These are phyloP conservation scores for Pyrrhia umbra DNA, from an alignment of 2,888 invertebrate genomes.

Conservation along the genomic window DNA sequence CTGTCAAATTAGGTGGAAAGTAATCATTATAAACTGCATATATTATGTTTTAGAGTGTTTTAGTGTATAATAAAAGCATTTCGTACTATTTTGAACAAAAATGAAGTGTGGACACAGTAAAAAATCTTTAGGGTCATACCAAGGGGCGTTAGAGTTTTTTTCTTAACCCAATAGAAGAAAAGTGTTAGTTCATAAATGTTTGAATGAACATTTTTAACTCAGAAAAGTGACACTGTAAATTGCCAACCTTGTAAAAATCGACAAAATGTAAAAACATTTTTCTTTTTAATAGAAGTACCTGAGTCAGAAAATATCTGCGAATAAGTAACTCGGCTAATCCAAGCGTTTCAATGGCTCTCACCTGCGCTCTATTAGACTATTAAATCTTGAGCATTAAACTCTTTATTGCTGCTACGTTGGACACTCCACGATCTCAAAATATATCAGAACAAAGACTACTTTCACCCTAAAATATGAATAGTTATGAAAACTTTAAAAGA, in stretches of 20 bases:
- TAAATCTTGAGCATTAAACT: conserved; percentile 36
- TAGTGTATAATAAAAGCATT: no score
- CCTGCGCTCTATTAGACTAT: conserved; percentile 45
- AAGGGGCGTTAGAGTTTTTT: no score
- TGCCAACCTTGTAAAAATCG: neutral
- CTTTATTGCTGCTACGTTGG: conserved; percentile 35
- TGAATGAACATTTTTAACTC: neutral
- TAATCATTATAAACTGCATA: no score
- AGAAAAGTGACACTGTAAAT: neutral
- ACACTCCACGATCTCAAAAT: conserved; percentile 16
- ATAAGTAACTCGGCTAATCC: conserved; percentile 21
- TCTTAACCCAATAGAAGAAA: no score
- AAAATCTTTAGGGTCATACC: no score
- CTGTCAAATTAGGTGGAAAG: no score
- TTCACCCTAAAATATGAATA: conserved; percentile 6
- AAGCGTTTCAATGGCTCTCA: conserved; percentile 26
- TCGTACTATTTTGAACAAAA: no score
- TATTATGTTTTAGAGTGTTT: no score
- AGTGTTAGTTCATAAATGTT: neutral
- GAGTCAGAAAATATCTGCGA: conserved; percentile 19
- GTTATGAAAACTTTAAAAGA: neutral
- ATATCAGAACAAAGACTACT: conserved; percentile 3
- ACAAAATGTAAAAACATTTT: neutral
- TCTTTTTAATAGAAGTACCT: neutral
- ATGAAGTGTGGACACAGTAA: no score